Conservation (phyloP, 1,140 invertebrate species). For the Harlomillsia oculata region DNA sequence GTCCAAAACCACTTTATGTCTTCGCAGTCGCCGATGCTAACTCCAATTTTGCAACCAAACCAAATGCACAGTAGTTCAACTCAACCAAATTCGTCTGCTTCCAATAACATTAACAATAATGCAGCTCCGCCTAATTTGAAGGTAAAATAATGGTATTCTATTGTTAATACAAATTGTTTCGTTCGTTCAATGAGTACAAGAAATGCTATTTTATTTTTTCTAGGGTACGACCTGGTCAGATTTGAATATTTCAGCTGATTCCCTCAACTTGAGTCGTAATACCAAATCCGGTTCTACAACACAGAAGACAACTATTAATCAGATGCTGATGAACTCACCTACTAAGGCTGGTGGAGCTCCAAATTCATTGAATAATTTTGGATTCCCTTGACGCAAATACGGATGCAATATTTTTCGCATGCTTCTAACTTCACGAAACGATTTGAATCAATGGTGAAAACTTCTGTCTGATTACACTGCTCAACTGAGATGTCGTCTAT, state of each 20-base stretch:
- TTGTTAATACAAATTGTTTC: no score
- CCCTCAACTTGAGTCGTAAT: constrained; percentile 22
- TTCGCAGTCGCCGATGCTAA: neutral
- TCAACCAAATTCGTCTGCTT: neutral
- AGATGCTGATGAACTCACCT: no score
- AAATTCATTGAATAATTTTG: constrained; percentile 12
- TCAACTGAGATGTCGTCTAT: no score
- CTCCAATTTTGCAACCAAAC: constrained; percentile 17
- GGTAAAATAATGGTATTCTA: constrained; percentile 1
- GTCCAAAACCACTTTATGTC: neutral
- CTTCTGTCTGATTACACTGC: no score
- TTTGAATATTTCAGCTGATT: constrained; percentile 27
- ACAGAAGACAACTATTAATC: constrained; percentile 28
- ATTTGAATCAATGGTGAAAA: no score
- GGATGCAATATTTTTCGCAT: no score
- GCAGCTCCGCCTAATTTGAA: constrained; percentile 19
- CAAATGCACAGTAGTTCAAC: no score
- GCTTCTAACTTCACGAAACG: no score
- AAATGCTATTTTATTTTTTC: constrained; percentile 9
- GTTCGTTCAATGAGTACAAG: neutral
- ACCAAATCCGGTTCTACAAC: neutral
- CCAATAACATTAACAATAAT: constrained; percentile 32
- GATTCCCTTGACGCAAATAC: constrained; percentile 4
- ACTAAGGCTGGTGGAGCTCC: constrained; percentile 4
- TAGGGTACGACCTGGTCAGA: constrained; percentile 35